Percentiles rank a stretch among this genome's conserved stretches.
Conservation (phyloP, 2,888 invertebrate species). For the Sphecodes monilicornis region DNA sequence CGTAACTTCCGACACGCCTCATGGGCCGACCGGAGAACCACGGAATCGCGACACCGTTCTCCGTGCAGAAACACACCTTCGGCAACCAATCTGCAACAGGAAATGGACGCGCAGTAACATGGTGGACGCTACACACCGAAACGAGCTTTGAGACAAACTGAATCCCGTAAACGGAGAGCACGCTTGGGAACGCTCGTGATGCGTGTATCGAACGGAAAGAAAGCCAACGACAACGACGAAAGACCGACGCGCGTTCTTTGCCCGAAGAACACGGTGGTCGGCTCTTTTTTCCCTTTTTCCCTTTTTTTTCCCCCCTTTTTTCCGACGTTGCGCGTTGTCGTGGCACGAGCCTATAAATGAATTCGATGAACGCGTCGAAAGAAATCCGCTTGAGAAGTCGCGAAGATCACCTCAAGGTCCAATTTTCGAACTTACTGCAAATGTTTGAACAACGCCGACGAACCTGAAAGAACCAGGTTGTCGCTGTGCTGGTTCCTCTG, state of each 20-base stretch:
- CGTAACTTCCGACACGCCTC: conserved; percentile 67
- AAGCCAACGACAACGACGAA: background rate
- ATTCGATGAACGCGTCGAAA: background rate
- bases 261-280: background rate
- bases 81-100: conserved; percentile 76
- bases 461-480: conserved; percentile 51
- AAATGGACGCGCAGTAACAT: conserved; percentile 2
- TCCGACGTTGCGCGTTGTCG: no score
- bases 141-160: background rate
- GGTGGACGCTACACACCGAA: background rate
- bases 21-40: conserved; percentile 56
- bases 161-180: background rate
- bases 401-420: background rate
- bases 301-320: no score
- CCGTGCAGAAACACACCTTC: conserved; percentile 77
- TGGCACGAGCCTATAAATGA: no score
- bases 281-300: no score
- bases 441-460: conserved; percentile 50
- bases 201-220: background rate
- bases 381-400: background rate
- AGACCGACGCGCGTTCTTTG: background rate
- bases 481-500: background rate
- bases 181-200: no score
- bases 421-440: conserved; percentile 60
- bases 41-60: conserved; percentile 43